These are phyloP conservation scores for Allophyes oxyacanthae DNA, from an alignment of 2,888 invertebrate species.

Conservation along the genomic window DNA sequence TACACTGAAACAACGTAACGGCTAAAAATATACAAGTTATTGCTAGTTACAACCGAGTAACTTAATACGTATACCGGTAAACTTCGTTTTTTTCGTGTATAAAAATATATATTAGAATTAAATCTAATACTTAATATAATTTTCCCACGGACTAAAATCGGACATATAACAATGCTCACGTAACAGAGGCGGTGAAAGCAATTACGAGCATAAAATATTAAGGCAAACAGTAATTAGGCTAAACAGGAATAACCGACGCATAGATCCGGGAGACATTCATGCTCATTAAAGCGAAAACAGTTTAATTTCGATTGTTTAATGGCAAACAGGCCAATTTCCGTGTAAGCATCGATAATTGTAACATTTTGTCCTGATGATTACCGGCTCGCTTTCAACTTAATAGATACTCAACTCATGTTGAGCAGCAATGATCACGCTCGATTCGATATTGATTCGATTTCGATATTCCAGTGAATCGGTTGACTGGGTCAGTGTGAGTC, in stretches of 20 bases:
- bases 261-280: conserved; percentile 65
- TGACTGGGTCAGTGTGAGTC: conserved; percentile 38
- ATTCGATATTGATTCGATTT: conserved; percentile 63
- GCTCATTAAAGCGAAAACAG: conserved; percentile 79
- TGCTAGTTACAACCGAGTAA: no score
- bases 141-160: no score
- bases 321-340: conserved; percentile 75
- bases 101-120: no score
- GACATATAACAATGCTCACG: no score
- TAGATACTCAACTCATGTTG: conserved; percentile 58
- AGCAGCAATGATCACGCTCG: conserved; percentile 54
- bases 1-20: no score
- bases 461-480: conserved; percentile 42
- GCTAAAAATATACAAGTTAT: no score
- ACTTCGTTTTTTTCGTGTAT: no score
- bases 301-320: conserved; percentile 83
- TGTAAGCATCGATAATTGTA: conserved; percentile 76
- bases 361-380: conserved; percentile 82
- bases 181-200: not conserved
- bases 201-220: not conserved
- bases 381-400: conserved; percentile 59
- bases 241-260: conserved; percentile 41
- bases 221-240: conserved; percentile 39
- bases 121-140: no score
- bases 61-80: no score